A percentile compares a stretch with the other conserved stretches of the same genome.
These are phyloP conservation scores for Samia ricini DNA, from an alignment of 1,140 invertebrate species.

Conservation along the genomic window DNA sequence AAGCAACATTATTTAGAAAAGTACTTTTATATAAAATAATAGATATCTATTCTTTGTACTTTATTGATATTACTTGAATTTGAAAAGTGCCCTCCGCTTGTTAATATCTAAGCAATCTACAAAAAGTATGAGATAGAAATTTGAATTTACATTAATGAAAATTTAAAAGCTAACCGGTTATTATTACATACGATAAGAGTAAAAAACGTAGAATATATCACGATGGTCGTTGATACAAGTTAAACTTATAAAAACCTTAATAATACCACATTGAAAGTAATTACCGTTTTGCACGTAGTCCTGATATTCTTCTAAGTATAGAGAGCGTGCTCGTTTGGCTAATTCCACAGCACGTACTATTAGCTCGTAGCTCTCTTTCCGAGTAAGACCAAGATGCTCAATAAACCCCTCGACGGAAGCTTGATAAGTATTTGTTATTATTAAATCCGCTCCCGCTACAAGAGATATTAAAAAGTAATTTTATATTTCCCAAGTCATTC, in stretches of 20 bases:
- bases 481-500: not conserved
- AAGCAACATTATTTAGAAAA: too few relatives aligned
- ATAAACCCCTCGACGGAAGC: conserved; percentile 88
- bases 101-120: too few relatives aligned
- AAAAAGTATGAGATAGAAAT: too few relatives aligned
- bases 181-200: too few relatives aligned
- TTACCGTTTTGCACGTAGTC: conserved; percentile 60
- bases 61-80: too few relatives aligned
- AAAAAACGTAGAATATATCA: too few relatives aligned
- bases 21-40: too few relatives aligned
- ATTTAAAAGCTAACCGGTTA: too few relatives aligned
- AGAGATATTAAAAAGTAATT: conserved; percentile 20
- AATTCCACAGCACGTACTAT: conserved; percentile 85
- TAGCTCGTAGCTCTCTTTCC: conserved; percentile 81
- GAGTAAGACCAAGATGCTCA: conserved; percentile 81
- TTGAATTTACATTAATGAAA: too few relatives aligned
- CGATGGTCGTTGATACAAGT: too few relatives aligned
- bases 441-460: conserved; percentile 89
- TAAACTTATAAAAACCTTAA: not conserved
- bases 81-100: too few relatives aligned
- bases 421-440: conserved; percentile 94
- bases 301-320: conserved; percentile 79
- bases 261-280: not conserved
- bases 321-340: conserved; percentile 80
- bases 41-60: too few relatives aligned